These are phyloP conservation scores for Turritopsis rubra DNA, from an alignment of 30 jellyfish, hydroid and myxozoan species.

Conservation along the genomic window DNA sequence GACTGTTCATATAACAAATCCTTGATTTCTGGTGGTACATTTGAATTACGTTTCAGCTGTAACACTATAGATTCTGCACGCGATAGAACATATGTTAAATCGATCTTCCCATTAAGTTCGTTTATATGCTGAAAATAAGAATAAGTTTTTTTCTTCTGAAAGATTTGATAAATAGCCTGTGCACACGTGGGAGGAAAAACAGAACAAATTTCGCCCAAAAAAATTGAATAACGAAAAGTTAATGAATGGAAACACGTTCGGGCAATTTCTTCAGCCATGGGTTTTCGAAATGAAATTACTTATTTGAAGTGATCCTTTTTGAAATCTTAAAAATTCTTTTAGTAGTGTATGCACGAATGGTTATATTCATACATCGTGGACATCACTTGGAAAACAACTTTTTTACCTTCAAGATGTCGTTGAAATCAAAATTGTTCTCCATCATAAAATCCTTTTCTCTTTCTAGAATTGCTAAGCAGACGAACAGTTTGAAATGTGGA, in stretches of 20 bases:
- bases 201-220: no score
- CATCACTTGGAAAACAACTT: background rate
- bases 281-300: no score
- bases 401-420: constrained; percentile 71
- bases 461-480: constrained; percentile 63
- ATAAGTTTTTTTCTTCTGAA: background rate
- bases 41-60: constrained; percentile 37
- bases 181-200: no score
- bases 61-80: constrained; percentile 60
- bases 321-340: no score
- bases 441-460: constrained; percentile 63
- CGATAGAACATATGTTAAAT: constrained; percentile 43
- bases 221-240: no score
- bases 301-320: no score
- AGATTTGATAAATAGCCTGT: no score
- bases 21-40: constrained; percentile 45
- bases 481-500: constrained; percentile 67
- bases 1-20: constrained; percentile 1
- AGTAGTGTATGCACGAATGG: no score
- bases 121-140: constrained; percentile 49
- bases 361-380: no score
- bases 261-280: no score
- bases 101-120: constrained; percentile 45
- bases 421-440: constrained; percentile 53
- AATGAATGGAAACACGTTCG: no score